phyloP scores from a whole-genome alignment of 2,888 invertebrate genomes.

The Morpho achilles region DNA sequence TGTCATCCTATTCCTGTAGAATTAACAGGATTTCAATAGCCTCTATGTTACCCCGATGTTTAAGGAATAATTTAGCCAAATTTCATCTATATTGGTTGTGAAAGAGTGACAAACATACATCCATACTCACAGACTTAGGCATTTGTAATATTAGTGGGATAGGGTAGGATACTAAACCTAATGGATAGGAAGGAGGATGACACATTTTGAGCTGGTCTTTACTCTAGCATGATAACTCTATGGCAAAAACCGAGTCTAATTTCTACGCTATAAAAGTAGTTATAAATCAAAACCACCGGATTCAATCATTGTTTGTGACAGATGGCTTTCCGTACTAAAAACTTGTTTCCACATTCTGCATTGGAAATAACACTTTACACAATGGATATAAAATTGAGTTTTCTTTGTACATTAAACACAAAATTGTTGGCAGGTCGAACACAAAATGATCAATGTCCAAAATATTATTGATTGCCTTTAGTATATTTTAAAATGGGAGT shows the following conservation, averaged over 20 bases:
- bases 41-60: no score
- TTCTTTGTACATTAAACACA: background rate
- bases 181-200: no score
- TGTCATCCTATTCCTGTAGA: no score
- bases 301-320: constrained; percentile 37
- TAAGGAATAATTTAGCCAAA: no score
- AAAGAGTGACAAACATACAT: no score
- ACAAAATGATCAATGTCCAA: constrained; percentile 13
- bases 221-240: background rate
- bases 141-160: no score
- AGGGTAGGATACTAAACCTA: no score
- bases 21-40: no score
- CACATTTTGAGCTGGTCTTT: no score
- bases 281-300: constrained; percentile 36
- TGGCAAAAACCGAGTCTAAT: constrained; percentile 7
- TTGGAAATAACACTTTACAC: constrained; percentile 24
- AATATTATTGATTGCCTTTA: constrained; percentile 6
- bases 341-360: constrained; percentile 7
- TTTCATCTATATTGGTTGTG: no score
- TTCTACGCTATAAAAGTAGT: constrained; percentile 28
- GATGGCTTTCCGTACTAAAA: constrained; percentile 29
- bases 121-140: no score
- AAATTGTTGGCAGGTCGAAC: constrained; percentile 6
- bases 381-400: constrained; percentile 10
- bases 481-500: constrained; percentile 5